Base-by-base conservation (phyloP, 2,113 vertebrate genomes). In the Odocoileus hemionus region DNA sequence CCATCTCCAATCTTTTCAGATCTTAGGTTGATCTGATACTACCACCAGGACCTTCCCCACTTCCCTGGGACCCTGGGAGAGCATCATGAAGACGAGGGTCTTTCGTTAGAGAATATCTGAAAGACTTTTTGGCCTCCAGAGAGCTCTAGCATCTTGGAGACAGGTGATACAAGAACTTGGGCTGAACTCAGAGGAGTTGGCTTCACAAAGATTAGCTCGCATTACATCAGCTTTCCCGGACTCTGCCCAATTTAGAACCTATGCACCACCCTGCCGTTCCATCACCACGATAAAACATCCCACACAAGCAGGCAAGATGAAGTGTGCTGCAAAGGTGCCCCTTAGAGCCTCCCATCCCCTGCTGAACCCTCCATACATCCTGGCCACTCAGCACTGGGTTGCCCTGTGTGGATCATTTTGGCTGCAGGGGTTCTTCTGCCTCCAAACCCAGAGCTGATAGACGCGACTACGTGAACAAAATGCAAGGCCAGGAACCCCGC, bases 251-350 rank as follows among this genome's bases (percentile, higher is more conserved):
- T 6, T 25, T 30, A 74, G 83, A 28, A 87, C 28, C n/a, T 19
- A 4, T 1, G 45, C 28, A 10, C 45, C 45, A 47, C 15, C 30
- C 16, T 17, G 6, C 39, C 15, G 0, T 78, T 54, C 50, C 36
- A 28, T 6, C n/a, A 0, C 25, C 64, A 30, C 0, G 5, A 39
- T 6, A 17, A 47, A 4, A 36, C 64, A n/a, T 6, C 5, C 47
- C 28, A 36, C 2, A 17, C 21, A 16, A n/a, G 39, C 14, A 57
- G 45, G 58, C 33, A 61, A 58, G 36, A 30, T 7, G 28, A 60
- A 55, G 25, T 0, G 4, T 14, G 17, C 12, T 89, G 26, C 45
- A 26, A 19, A 12, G 0, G 12, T 9, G 17, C 17, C 43, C 26
- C 17, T 16, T 8, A 4, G 36, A 10, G 4, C 19, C 0, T 12